Percentiles rank a stretch among this genome's conserved stretches.
Evolutionary conservation across 2,797 vertebrate species (phyloP).

Genomic region (Sylvilagus floridanus): DNA sequence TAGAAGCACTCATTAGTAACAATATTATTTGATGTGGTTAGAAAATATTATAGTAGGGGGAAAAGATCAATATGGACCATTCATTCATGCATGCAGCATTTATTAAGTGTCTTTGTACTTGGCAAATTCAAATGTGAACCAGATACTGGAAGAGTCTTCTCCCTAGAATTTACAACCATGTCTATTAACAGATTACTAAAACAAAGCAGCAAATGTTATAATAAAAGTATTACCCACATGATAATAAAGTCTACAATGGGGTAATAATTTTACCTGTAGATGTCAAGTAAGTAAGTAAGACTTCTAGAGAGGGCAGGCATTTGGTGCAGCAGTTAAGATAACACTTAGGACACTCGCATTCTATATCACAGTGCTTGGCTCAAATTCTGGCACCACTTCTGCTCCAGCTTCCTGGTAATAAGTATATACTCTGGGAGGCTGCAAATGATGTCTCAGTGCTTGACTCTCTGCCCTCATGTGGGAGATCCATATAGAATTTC

Average conservation of each 20-base stretch:
- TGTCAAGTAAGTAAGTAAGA: background rate
- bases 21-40: slow-evolving; percentile 30
- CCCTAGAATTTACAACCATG: background rate
- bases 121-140: slow-evolving; percentile 11
- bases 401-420: too few relatives aligned
- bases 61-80: background rate
- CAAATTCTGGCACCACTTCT: too few relatives aligned
- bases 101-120: slow-evolving; percentile 20
- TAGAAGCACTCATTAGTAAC: slow-evolving; percentile 43
- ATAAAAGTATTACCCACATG: background rate
- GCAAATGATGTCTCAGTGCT: too few relatives aligned
- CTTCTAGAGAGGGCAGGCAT: too few relatives aligned
- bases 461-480: too few relatives aligned
- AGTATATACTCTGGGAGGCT: too few relatives aligned
- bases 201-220: background rate
- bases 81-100: slow-evolving; percentile 37
- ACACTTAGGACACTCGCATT: too few relatives aligned
- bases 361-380: too few relatives aligned
- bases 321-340: too few relatives aligned
- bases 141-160: background rate
- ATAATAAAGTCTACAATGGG: background rate
- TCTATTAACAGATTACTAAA: background rate
- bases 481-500: too few relatives aligned
- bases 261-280: background rate
- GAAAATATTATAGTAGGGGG: background rate